These are phyloP conservation scores for Heteromurus nitidus DNA, from an alignment of 2,888 invertebrate genomes.

Conservation along the genomic window DNA sequence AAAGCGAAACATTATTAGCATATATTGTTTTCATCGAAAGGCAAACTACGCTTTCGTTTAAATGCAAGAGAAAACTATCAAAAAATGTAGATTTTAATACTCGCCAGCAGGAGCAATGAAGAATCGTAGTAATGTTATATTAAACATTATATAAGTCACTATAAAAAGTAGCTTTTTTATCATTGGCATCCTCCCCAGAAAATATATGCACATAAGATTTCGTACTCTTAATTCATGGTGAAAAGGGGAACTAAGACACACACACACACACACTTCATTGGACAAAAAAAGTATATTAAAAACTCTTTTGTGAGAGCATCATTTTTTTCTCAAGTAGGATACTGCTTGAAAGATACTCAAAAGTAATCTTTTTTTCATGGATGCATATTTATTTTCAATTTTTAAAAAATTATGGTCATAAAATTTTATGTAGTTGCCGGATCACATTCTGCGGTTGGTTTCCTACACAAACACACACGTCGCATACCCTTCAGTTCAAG, in stretches of 20 bases:
- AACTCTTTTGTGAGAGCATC: background rate
- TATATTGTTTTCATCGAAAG: background rate
- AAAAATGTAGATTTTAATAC: slow-evolving; percentile 19
- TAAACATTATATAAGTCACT: background rate
- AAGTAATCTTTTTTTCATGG: slow-evolving; percentile 6
- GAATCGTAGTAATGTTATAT: background rate
- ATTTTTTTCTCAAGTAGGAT: background rate
- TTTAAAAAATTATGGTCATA: slow-evolving; percentile 72
- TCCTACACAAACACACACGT: slow-evolving; percentile 32
- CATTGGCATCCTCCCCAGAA: slow-evolving; percentile 10
- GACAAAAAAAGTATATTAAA: background rate
- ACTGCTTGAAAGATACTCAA: background rate
- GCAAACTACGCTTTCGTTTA: slow-evolving; percentile 2
- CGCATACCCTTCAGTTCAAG: background rate
- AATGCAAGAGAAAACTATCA: slow-evolving; percentile 3
- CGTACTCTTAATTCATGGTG: too few species aligned
- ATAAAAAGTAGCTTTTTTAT: slow-evolving; percentile 7
- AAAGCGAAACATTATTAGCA: background rate
- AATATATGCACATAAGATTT: too few species aligned
- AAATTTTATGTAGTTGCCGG: slow-evolving; percentile 73
- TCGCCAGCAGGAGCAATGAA: slow-evolving; percentile 11
- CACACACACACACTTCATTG: background rate
- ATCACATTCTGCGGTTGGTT: slow-evolving; percentile 63
- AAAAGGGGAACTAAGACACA: too few species aligned
- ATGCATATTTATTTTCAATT: slow-evolving; percentile 67